Evolutionary conservation across 2,888 invertebrate genomes (phyloP), one percentile per base, ranked within the genome.

Genomic region (Drosophila putrida): DNA sequence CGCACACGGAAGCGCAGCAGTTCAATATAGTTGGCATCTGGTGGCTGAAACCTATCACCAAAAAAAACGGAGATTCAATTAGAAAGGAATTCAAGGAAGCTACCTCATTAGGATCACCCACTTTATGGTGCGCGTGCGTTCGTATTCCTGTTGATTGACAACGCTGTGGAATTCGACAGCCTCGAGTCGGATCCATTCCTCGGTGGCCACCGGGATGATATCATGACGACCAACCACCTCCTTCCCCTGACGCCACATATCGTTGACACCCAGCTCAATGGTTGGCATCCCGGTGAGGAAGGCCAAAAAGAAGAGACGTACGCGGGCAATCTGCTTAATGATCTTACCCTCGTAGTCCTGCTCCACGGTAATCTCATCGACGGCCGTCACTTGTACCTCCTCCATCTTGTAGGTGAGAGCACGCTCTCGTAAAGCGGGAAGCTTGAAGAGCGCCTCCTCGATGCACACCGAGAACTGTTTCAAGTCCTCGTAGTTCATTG

Each of bases 141-240:
- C 95, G 92, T 98, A 99, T 85, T 98, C 97, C 70, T 97, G 96
- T 84, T 96, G 96, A 90, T 98, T 97, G 54, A 99, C 97, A 91
- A 97, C 97, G 59, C 96, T 95, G 93, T 99, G 99, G 93, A 99
- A 98, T 92, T 99, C 98, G 0, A 97, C 95, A 51, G 96, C 95
- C 93, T 99, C 99, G 59, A 99, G 94, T 41, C 98, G 95, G 90
- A 99, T 99, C 99, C 99, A 99, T 93, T 99, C 98, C 93, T 99
- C 99, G 0, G 99, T 99, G 71, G 97, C 97, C 15, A 98, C 98
- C 25, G 99, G 99, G 91, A 99, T 98, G 92, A 99, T 99, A 93
- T 99, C 99, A 93, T 99, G 98, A 4, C 99, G 94, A 0, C 99
- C 98, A 1, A 99, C 99, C 57, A 99, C 98, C 94, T 99, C 99